phyloP scores from a whole-genome alignment of 2,888 invertebrate species.

The Tiliacea aurago region DNA sequence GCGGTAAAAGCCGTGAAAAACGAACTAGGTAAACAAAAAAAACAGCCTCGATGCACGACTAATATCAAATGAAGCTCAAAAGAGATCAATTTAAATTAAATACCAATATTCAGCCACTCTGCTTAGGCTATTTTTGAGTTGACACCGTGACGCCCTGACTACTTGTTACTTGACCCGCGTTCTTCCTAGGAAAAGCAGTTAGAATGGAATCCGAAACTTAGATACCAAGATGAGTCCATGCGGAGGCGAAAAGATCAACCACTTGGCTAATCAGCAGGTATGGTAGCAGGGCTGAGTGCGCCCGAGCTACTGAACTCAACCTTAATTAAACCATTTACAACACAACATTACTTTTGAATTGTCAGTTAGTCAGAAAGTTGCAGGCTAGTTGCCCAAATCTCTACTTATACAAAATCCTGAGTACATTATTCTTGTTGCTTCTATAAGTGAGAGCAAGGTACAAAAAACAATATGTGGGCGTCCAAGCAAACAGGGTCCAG shows the following conservation, averaged over 20 bases:
- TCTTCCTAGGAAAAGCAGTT: slow-evolving; percentile 45
- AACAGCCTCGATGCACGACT: slow-evolving; percentile 43
- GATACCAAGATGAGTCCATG: neutral
- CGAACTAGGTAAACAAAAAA: slow-evolving; percentile 45
- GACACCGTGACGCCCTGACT: slow-evolving; percentile 44
- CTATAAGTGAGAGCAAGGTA: neutral
- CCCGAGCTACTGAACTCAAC: neutral
- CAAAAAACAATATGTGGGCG: neutral
- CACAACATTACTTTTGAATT: neutral
- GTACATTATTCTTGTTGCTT: neutral
- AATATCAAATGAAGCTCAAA: slow-evolving; percentile 40
- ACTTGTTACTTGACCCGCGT: slow-evolving; percentile 51
- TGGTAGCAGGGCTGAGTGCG: neutral
- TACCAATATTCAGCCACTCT: slow-evolving; percentile 53
- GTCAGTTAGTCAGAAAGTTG: too few relatives aligned
- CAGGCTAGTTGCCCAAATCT: too few relatives aligned
- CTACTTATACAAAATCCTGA: neutral
- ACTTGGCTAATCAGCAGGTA: neutral
- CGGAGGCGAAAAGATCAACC: neutral
- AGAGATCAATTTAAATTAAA: slow-evolving; percentile 46
- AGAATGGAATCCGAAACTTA: slow-evolving; percentile 40
- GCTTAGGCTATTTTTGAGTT: slow-evolving; percentile 53
- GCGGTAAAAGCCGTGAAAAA: slow-evolving; percentile 43
- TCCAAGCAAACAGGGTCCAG: too few relatives aligned
- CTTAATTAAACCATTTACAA: neutral